Conservation (phyloP, 2,113 vertebrate genomes). For the Candoia aspera region DNA sequence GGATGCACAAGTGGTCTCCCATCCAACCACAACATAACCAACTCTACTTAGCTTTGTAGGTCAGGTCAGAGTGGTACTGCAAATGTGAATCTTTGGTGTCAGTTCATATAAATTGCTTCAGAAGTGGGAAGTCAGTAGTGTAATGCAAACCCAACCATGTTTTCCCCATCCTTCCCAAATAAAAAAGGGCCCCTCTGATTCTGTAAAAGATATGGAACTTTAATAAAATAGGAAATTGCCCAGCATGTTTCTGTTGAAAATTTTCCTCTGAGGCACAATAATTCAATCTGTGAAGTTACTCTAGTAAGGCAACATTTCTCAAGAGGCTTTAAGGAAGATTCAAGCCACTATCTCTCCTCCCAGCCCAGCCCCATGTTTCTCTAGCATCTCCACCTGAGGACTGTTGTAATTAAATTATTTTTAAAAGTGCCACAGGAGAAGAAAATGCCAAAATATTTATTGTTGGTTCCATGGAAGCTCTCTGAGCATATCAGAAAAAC, state of each 20-base stretch:
- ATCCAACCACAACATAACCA: too few species aligned
- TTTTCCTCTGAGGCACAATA: background rate
- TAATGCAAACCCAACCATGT: too few species aligned
- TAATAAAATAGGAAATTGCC: background rate
- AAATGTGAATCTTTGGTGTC: too few species aligned
- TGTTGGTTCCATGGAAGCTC: slow-evolving; percentile 47
- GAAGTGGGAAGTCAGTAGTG: too few species aligned
- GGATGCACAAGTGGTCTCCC: too few species aligned
- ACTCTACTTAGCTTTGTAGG: too few species aligned
- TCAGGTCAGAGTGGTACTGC: too few species aligned
- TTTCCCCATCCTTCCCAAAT: too few species aligned
- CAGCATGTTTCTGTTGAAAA: background rate
- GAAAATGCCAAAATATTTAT: slow-evolving; percentile 51
- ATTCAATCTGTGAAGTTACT: background rate
- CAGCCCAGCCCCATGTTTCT: background rate
- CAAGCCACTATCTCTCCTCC: background rate
- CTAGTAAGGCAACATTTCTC: background rate
- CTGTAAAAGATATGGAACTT: background rate
- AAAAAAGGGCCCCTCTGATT: background rate
- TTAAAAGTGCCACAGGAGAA: slow-evolving; percentile 46
- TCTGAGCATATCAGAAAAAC: slow-evolving; percentile 44
- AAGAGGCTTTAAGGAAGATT: background rate
- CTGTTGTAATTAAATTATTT: background rate
- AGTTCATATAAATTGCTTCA: too few species aligned
- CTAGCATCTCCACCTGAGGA: background rate